Evolutionary conservation across 1,140 invertebrate genomes (phyloP), one percentile per base, ranked within the genome.

Genomic region (Bombus superbus): DNA sequence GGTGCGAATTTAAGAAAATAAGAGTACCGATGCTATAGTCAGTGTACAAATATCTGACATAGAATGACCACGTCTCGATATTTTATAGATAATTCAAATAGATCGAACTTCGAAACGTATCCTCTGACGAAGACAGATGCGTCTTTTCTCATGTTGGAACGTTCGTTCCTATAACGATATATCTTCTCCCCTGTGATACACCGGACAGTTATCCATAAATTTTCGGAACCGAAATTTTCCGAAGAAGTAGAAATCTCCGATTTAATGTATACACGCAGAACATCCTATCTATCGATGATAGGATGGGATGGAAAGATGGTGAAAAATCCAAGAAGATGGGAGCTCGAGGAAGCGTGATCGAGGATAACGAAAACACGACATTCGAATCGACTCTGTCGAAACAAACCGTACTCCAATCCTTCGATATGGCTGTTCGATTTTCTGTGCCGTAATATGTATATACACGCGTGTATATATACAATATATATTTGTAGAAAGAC

Each of bases 371-470:
- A 75, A 66, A 47, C 72, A 22, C 71, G 57, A 18, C 44, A 4
- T 38, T 44, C 6, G 38, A 78, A 78, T 78, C 82, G 82, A 77
- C 76, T 53, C 35, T 35, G 42, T 28, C 57, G 40, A 53, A 32
- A 40, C 15, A 75, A 44, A 40, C 42, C 42, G 40, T 80, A 80
- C 83, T 85, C 83, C 83, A 73, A 89, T 78, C 83, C 80, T 80
- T 62, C 57, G 18, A 44, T 62, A 66, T 57, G 83, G 74, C 78
- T 68, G 72, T 64, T 59, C 64, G 44, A 73, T 84, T 81, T 62
- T 88, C 73, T 81, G 83, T 77, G 69, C 78, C 77, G 71, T 77
- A 42, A 68, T 82, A 85, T 73, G 69, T 88, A 76, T 88, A 81
- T 69, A 89, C 28, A 81, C 53, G 72, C 64, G 59, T 57, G 47